Percentiles rank a stretch among this genome's conserved stretches.
phyloP scores from a whole-genome alignment of 1,140 invertebrate species.

The Aleiodes sp. region DNA sequence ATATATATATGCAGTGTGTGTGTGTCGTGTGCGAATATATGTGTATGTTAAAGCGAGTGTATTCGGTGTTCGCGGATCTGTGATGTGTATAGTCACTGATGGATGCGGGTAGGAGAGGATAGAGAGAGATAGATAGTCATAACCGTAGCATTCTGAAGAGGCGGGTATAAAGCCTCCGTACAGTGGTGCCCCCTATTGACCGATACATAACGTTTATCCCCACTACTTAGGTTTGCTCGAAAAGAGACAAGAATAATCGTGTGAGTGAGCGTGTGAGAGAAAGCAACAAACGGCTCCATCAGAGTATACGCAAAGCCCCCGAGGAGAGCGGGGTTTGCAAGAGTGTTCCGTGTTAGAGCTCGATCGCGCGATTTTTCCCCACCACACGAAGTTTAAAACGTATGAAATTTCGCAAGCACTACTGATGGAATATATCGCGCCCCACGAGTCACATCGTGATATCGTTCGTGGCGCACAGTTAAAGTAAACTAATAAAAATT shows the following conservation, averaged over 20 bases:
- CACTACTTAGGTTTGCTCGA: slow-evolving; percentile 29
- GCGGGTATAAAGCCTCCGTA: slow-evolving; percentile 32
- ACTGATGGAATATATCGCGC: slow-evolving; percentile 29
- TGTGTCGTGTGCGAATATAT: slow-evolving; percentile 15
- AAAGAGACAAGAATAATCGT: neutral
- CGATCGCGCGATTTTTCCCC: slow-evolving; percentile 33
- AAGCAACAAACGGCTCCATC: neutral
- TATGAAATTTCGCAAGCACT: slow-evolving; percentile 36
- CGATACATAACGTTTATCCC: slow-evolving; percentile 45
- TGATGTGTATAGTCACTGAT: neutral
- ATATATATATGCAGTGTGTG: neutral
- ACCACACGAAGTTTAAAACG: slow-evolving; percentile 19
- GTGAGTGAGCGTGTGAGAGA: slow-evolving; percentile 1
- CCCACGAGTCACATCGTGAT: slow-evolving; percentile 30
- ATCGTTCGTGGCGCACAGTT: slow-evolving; percentile 23
- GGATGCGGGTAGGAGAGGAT: slow-evolving; percentile 4
- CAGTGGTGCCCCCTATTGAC: slow-evolving; percentile 53
- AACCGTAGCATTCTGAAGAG: slow-evolving; percentile 26
- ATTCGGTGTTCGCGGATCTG: neutral
- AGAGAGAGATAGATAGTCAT: slow-evolving; percentile 34
- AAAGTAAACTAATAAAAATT: neutral
- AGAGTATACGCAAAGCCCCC: neutral
- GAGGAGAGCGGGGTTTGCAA: slow-evolving; percentile 11
- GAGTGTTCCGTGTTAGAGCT: slow-evolving; percentile 16
- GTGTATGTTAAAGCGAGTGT: slow-evolving; percentile 8